Percentiles rank a stretch among this genome's conserved stretches.
Conservation (phyloP, 2,797 vertebrate genomes). For the Fistularia tabacaria region DNA sequence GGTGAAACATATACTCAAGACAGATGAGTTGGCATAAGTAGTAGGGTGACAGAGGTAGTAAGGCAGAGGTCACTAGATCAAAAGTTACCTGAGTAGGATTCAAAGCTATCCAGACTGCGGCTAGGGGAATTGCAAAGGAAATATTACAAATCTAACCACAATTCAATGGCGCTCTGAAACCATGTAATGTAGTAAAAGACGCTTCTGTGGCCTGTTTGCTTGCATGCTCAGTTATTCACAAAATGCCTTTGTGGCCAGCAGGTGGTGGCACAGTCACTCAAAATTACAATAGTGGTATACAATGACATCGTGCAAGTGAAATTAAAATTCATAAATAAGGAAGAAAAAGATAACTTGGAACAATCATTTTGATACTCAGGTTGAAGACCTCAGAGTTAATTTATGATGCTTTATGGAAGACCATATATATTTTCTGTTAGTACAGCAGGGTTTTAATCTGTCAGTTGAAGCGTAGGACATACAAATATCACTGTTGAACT, state of each 20-base stretch:
- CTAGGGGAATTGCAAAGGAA: constrained; percentile 70
- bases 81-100: constrained; percentile 80
- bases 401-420: too few species aligned
- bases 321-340: background rate
- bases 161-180: constrained; percentile 8
- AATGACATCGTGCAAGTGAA: too few species aligned
- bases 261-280: constrained; percentile 38
- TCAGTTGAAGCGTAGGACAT: too few species aligned
- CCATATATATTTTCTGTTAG: too few species aligned
- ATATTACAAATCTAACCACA: constrained; percentile 64
- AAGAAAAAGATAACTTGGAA: background rate
- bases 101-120: constrained; percentile 84
- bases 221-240: too few species aligned
- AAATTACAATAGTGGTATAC: fast-evolving
- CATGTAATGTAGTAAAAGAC: background rate
- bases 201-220: too few species aligned
- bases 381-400: too few species aligned
- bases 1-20: constrained; percentile 29
- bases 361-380: too few species aligned
- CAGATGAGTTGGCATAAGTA: constrained; percentile 48
- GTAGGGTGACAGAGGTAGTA: constrained; percentile 39
- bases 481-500: too few species aligned
- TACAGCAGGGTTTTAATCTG: too few species aligned
- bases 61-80: constrained; percentile 42
- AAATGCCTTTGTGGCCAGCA: constrained; percentile 33